phyloP scores from a whole-genome alignment of 2,113 vertebrate species.

The Kryptolebias marmoratus region DNA sequence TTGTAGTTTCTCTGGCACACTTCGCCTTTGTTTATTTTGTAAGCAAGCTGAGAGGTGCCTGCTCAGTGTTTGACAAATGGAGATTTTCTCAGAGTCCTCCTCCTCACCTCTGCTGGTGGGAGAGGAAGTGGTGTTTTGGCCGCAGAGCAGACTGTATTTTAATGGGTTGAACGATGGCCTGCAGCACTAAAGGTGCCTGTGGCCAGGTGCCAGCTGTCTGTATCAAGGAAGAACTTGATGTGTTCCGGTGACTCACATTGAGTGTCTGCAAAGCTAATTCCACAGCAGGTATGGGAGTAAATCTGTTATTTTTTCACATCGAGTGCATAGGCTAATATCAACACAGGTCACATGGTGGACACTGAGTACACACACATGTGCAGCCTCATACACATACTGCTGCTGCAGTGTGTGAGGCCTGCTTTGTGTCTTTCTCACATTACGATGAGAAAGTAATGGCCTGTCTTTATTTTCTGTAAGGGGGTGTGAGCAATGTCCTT shows the following conservation, averaged over 20 bases:
- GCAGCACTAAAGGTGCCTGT: constrained; percentile 73
- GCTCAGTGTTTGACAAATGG: constrained; percentile 75
- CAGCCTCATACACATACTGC: constrained; percentile 34
- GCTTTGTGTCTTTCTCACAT: constrained; percentile 59
- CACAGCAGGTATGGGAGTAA: constrained; percentile 31
- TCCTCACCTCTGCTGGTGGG: constrained; percentile 68
- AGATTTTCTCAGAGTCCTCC: constrained; percentile 42
- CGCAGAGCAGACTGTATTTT: constrained; percentile 64
- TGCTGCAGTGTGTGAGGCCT: constrained; percentile 71
- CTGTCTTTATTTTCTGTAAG: constrained; percentile 49
- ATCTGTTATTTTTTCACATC: constrained; percentile 11
- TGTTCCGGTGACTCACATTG: constrained; percentile 17
- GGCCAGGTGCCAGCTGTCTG: constrained; percentile 59
- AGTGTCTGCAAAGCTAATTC: constrained; percentile 23
- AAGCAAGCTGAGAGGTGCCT: constrained; percentile 78
- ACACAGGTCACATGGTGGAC: constrained; percentile 38
- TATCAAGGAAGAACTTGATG: constrained; percentile 28
- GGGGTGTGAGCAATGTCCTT: constrained; percentile 65
- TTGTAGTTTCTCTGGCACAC: constrained; percentile 80
- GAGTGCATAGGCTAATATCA: constrained; percentile 24
- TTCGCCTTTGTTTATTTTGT: constrained; percentile 78
- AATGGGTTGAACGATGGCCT: constrained; percentile 64
- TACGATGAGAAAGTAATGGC: constrained; percentile 57
- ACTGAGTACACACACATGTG: constrained; percentile 42
- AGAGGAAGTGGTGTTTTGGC: constrained; percentile 80